Evolutionary conservation across 2,888 invertebrate species (phyloP).

Genomic region (Synanthedon formicaeformis): DNA sequence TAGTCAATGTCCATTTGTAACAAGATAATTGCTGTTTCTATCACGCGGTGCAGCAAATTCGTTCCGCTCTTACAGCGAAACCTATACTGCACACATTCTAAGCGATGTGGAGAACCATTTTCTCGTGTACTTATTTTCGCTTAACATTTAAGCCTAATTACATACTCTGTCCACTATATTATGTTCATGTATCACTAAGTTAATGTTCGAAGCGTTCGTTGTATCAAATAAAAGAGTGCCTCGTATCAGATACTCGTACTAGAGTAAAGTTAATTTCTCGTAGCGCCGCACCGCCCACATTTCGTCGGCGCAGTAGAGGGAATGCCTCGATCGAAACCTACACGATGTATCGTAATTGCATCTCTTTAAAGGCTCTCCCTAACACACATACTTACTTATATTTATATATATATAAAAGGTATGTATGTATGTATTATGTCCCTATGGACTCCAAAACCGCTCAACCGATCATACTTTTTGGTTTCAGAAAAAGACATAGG

Average conservation of each 20-base stretch:
- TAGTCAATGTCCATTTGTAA: background rate
- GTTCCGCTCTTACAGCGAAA: background rate
- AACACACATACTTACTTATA: too few species aligned
- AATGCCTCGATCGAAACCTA: conserved; percentile 17
- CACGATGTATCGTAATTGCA: conserved; percentile 49
- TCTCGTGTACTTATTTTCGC: background rate
- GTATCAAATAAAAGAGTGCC: conserved; percentile 8
- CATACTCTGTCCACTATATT: background rate
- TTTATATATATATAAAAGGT: too few species aligned
- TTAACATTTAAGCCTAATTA: background rate
- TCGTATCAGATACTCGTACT: conserved; percentile 18
- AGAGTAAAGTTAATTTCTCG: conserved; percentile 28
- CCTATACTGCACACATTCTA: background rate
- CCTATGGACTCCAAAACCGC: too few species aligned
- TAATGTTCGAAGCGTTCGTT: conserved; percentile 26
- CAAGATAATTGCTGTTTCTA: background rate
- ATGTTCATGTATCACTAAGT: conserved; percentile 17
- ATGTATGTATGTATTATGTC: too few species aligned
- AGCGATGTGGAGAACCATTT: background rate
- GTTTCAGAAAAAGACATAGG: too few species aligned
- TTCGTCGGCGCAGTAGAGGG: conserved; percentile 25
- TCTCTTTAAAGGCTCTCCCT: conserved; percentile 15
- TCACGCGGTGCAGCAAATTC: background rate
- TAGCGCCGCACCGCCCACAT: conserved; percentile 31
- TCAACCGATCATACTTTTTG: too few species aligned